Evolutionary conservation across 1,140 invertebrate species (phyloP), one percentile per base, ranked within the genome.

Genomic region (Trialeurodes vaporariorum): DNA sequence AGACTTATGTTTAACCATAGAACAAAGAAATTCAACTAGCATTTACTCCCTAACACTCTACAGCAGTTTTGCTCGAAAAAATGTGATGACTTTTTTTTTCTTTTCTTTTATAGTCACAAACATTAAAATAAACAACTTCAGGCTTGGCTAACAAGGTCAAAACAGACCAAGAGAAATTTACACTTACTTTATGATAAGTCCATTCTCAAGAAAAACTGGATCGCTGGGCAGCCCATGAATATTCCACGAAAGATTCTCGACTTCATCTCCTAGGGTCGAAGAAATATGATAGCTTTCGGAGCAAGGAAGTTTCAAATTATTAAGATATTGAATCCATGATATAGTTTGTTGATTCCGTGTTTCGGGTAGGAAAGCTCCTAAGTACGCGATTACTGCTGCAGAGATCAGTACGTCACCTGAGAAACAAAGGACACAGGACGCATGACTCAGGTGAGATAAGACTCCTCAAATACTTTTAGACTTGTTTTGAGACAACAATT

Each of bases 151-250:
- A n/a, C n/a, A n/a, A n/a, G n/a, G n/a, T n/a, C n/a, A n/a, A n/a
- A n/a, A n/a, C n/a, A n/a, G n/a, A n/a, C n/a, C n/a, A n/a, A n/a
- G n/a, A n/a, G n/a, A n/a, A n/a, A n/a, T n/a, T n/a, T n/a, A n/a
- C n/a, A 73, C 76, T 79, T 77, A 89, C 87, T 83, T 85, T 63
- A 92, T 87, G 74, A 97, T 96, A 71, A 97, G 93, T 63, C 87
- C 94, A 76, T 96, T 97, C 72, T 97, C 93, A 64, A 94, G 82
- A 23, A 93, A 96, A 77, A 95, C 97, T 25, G 84, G 83, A 76
- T 97, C 94, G 24, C 84, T 87, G 0, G 94, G 94, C 59, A 98
- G 75, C 0, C 93, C 94, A 70, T 85, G 86, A 64, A 96, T 94
- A 73, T 93, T 95, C 94, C 94, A 97, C 61, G 90, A 85, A 74